phyloP scores from a whole-genome alignment of 2,797 vertebrate species.

The Hyperoplus lanceolatus region DNA sequence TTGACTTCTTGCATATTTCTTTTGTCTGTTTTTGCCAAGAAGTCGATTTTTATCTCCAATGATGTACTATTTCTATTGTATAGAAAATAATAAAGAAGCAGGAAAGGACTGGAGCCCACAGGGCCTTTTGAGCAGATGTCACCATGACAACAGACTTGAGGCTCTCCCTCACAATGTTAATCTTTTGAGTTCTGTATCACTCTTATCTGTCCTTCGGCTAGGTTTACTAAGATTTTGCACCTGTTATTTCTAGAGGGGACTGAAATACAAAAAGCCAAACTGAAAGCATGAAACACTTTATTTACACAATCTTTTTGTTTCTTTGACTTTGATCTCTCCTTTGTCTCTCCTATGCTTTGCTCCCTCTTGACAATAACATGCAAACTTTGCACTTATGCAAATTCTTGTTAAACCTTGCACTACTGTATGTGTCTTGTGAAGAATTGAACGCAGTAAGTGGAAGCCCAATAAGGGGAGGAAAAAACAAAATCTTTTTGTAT shows the following conservation, averaged over 20 bases:
- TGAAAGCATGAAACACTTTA: slow-evolving; percentile 77
- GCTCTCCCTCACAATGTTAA: slow-evolving; percentile 79
- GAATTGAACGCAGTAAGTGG: slow-evolving; percentile 60
- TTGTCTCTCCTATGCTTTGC: slow-evolving; percentile 61
- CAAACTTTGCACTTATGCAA: slow-evolving; percentile 80
- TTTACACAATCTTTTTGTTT: slow-evolving; percentile 73
- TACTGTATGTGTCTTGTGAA: slow-evolving; percentile 67
- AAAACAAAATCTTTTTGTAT: slow-evolving; percentile 49
- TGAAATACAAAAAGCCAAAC: slow-evolving; percentile 77
- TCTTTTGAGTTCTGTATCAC: slow-evolving; percentile 82
- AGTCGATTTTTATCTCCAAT: slow-evolving; percentile 82
- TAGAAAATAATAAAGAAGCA: slow-evolving; percentile 85
- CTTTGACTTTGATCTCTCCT: slow-evolving; percentile 59
- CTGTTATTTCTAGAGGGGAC: slow-evolving; percentile 83
- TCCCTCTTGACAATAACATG: slow-evolving; percentile 83
- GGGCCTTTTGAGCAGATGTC: slow-evolving; percentile 81
- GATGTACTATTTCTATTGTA: slow-evolving; percentile 88
- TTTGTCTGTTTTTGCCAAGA: slow-evolving; percentile 80
- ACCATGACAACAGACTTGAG: slow-evolving; percentile 85
- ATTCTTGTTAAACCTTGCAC: slow-evolving; percentile 83
- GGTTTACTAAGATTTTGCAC: slow-evolving; percentile 85
- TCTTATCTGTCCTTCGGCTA: slow-evolving; percentile 80
- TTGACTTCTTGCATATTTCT: slow-evolving; percentile 77
- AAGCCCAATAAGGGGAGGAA: slow-evolving; percentile 60
- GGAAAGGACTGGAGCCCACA: slow-evolving; percentile 78